Evolutionary conservation across 1,140 invertebrate genomes (phyloP).

Genomic region (Drosophila subpulchrella): DNA sequence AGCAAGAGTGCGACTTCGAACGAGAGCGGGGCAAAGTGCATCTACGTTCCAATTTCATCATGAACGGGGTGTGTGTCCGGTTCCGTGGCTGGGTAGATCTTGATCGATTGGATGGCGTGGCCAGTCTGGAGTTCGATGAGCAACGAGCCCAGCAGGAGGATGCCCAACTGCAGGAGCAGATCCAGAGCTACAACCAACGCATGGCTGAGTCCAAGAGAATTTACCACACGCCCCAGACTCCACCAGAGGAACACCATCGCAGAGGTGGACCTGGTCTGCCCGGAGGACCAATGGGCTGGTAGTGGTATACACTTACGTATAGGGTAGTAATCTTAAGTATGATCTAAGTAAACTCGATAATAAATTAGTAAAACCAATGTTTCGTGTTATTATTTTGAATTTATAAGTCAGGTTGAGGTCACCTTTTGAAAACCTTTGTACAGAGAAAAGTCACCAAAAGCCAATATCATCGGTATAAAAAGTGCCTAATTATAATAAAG

Average conservation of each 20-base stretch:
- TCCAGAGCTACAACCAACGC: conserved; percentile 92
- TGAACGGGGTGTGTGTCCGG: conserved; percentile 98
- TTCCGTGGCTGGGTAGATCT: conserved; percentile 98
- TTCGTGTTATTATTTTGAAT: neutral
- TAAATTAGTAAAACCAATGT: conserved; percentile 3
- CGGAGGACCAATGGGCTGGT: conserved; percentile 60
- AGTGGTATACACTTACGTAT: neutral
- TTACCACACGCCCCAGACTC: conserved; percentile 48
- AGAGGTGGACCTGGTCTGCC: conserved; percentile 28
- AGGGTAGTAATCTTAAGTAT: neutral
- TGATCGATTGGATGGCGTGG: conserved; percentile 96
- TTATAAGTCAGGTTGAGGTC: too few relatives aligned
- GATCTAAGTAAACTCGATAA: conserved; percentile 2
- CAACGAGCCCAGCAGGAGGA: conserved; percentile 93
- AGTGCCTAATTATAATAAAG: too few relatives aligned
- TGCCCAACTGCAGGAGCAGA: conserved; percentile 93
- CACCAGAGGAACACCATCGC: conserved; percentile 55
- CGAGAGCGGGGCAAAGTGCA: conserved; percentile 98
- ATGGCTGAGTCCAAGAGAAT: conserved; percentile 62
- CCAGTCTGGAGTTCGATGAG: conserved; percentile 96
- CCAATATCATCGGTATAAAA: too few relatives aligned
- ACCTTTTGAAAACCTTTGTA: too few relatives aligned
- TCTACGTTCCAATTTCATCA: conserved; percentile 95
- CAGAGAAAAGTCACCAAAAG: too few relatives aligned
- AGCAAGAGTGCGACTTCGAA: conserved; percentile 96